Evolutionary conservation across 2,113 vertebrate genomes (phyloP), one percentile per base, ranked within the genome.

Genomic region (Junco hyemalis): DNA sequence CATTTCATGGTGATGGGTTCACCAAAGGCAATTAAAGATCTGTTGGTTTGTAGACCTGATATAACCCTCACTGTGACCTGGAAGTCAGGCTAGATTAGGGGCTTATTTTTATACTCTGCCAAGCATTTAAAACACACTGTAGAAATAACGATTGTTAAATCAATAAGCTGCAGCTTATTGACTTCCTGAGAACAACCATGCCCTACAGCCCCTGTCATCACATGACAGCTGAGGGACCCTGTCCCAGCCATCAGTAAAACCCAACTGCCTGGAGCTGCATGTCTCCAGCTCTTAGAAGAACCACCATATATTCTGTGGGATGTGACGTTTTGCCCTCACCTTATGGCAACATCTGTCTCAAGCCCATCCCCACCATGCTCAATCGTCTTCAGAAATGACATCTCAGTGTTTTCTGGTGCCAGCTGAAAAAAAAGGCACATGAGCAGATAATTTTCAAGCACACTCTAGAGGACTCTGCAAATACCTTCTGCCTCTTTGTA

Each of bases 311-410:
- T 50, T 42, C 23, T 22, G 40, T 47, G 63, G 47, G 42, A n/a
- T 40, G 40, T 0, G 0, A 45, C 20, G 44, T 45, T 89, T 71
- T 14, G 53, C 51, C 38, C 96, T 95, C 96, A 99, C 99, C 99
- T 99, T 90, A 99, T 96, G 14, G 97, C 92, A 56, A 99, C 96
- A 18, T 99, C 99, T 8, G 98, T 98, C 97, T 99, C 99, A 74
- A 99, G 96, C 17, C 99, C 99, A 59, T 92, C 96, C 44, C 97
- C 98, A 59, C 97, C 98, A 4, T 97, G 88, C 79, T 99, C 98
- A 93, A 99, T 97, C 1, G 98, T 98, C 93, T 98, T 99, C 97
- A 98, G 98, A 98, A 99, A 99, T 3, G 99, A 98, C 98, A 99
- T 98, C 84, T 98, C 93, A 2, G 99, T 99, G 73, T 99, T 99